Conservation (phyloP, 2,113 vertebrate genomes). For the Poecilia latipinna region DNA sequence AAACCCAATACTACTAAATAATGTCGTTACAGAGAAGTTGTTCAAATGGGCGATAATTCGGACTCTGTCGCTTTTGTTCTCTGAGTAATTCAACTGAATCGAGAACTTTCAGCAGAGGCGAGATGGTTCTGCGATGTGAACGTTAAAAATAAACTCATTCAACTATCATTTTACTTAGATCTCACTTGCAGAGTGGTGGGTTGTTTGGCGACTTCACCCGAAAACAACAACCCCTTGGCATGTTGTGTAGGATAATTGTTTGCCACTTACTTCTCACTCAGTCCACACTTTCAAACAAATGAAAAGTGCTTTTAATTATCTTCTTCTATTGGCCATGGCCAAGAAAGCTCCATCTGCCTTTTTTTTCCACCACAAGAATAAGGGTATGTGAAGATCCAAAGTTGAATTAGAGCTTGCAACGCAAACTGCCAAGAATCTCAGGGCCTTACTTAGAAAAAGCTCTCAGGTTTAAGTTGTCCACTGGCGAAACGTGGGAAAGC, state of each 20-base stretch:
- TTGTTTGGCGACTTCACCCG: slow-evolving; percentile 1
- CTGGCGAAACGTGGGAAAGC: neutral
- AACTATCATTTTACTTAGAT: slow-evolving; percentile 2
- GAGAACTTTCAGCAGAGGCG: neutral
- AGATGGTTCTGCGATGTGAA: neutral
- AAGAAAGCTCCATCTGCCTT: slow-evolving; percentile 38
- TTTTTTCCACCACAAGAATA: slow-evolving; percentile 37
- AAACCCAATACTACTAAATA: slow-evolving; percentile 15
- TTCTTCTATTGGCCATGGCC: slow-evolving; percentile 15
- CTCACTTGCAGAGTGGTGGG: slow-evolving; percentile 1
- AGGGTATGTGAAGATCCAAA: slow-evolving; percentile 5
- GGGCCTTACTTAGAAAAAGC: slow-evolving; percentile 7
- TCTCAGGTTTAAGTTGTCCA: slow-evolving; percentile 2
- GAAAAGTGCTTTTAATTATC: slow-evolving; percentile 62
- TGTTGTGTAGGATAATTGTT: neutral
- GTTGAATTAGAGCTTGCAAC: slow-evolving; percentile 18
- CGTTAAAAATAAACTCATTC: neutral
- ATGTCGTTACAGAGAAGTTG: slow-evolving; percentile 5
- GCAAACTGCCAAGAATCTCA: slow-evolving; percentile 1
- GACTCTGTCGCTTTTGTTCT: neutral
- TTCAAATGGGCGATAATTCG: slow-evolving; percentile 17
- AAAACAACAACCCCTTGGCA: slow-evolving; percentile 3
- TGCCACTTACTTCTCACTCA: slow-evolving; percentile 27
- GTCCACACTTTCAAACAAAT: slow-evolving; percentile 43
- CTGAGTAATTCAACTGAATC: neutral